Conservation (phyloP, 2,888 invertebrate genomes). For the Rhamnusium bicolor region DNA sequence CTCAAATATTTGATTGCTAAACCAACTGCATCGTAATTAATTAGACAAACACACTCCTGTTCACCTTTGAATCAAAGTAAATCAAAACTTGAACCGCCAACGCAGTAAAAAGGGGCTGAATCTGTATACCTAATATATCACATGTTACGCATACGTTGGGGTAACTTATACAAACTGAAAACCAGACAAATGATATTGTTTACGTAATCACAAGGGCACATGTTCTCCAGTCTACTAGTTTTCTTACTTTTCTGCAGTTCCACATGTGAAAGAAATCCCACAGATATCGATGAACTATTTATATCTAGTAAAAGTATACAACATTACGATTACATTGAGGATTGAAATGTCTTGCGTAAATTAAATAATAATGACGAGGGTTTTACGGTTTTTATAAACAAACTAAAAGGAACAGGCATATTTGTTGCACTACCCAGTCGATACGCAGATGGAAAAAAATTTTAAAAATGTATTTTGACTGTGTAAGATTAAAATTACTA, state of each 20-base stretch:
- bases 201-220: slow-evolving; percentile 24
- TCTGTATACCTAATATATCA: background rate
- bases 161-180: slow-evolving; percentile 25
- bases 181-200: slow-evolving; percentile 22
- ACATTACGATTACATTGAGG: background rate
- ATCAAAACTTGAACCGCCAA: slow-evolving; percentile 2
- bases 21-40: background rate
- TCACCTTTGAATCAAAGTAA: background rate
- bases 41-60: background rate
- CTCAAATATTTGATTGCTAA: background rate
- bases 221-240: slow-evolving; percentile 15
- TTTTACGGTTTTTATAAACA: background rate
- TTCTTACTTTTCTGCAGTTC: slow-evolving; percentile 9
- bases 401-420: background rate
- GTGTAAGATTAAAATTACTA: no score
- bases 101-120: background rate
- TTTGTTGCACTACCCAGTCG: background rate
- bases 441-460: background rate
- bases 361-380: slow-evolving; percentile 11
- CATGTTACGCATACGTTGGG: slow-evolving; percentile 12
- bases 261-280: slow-evolving; percentile 27
- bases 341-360: slow-evolving; percentile 1
- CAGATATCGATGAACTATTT: slow-evolving; percentile 30
- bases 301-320: slow-evolving; percentile 24
- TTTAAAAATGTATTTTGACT: no score